Evolutionary conservation across 1,140 invertebrate species (phyloP).

Genomic region (Centruroides sculpturatus): DNA sequence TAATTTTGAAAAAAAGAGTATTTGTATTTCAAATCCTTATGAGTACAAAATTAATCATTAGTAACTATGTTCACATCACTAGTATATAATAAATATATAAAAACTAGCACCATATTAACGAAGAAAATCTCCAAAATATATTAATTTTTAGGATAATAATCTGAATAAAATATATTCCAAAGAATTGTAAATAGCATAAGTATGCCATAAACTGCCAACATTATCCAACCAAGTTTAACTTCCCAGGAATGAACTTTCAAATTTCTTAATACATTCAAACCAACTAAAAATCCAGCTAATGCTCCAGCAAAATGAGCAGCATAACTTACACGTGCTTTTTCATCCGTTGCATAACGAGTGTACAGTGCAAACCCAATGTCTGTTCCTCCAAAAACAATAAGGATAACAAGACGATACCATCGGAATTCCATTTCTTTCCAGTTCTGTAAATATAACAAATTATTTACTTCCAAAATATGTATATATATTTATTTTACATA

Average conservation of each 20-base stretch:
- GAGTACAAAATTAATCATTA: too few relatives aligned
- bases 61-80: too few relatives aligned
- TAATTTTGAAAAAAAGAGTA: too few relatives aligned
- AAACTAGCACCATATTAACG: too few relatives aligned
- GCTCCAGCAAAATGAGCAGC: slow-evolving; percentile 78
- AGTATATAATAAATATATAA: too few relatives aligned
- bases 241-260: slow-evolving; percentile 74
- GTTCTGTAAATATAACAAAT: slow-evolving; percentile 44
- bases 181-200: slow-evolving; percentile 59
- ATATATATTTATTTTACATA: too few relatives aligned
- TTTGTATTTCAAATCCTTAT: too few relatives aligned
- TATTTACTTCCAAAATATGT: too few relatives aligned
- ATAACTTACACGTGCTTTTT: slow-evolving; percentile 49
- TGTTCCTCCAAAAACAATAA: slow-evolving; percentile 51
- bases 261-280: slow-evolving; percentile 80
- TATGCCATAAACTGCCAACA: slow-evolving; percentile 53
- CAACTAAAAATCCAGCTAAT: slow-evolving; percentile 75
- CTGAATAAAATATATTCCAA: slow-evolving; percentile 52
- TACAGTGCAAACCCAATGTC: slow-evolving; percentile 74
- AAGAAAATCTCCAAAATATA: too few relatives aligned
- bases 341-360: slow-evolving; percentile 48
- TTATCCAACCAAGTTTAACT: slow-evolving; percentile 63
- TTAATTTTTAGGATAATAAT: slow-evolving; percentile 28
- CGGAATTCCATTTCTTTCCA: slow-evolving; percentile 86
- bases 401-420: slow-evolving; percentile 56